Evolutionary conservation across 2,888 invertebrate species (phyloP), one percentile per base, ranked within the genome.

Genomic region (Lepidocyrtoides sp.): DNA sequence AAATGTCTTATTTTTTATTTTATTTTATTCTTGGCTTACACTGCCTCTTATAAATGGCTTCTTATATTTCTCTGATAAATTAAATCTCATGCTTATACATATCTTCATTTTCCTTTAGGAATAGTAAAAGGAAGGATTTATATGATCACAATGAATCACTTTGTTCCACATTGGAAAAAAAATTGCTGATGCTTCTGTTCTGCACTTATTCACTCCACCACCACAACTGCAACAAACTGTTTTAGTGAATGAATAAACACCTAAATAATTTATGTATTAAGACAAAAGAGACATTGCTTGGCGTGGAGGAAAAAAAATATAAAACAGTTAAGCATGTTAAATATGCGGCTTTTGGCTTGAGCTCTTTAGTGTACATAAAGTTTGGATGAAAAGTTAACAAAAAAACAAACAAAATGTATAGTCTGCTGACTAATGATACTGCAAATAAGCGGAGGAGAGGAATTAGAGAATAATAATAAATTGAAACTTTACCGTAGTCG

Each of bases 21-120:
- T n/a, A n/a, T n/a, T n/a, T n/a, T n/a, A n/a, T n/a, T n/a, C n/a
- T 41, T 44, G 23, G 41, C 23, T 20, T 48, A 14, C 8, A 12
- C 29, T 66, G n/a, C 72, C 17, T 72, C 41, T 72, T 32, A 75
- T 75, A 66, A 48, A 75, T 75, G 48, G 48, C 48, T 75, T 75
- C 75, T 75, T 75, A 48, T 75, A 75, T 75, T 75, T 75, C 75
- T 26, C 29, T 48, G 75, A 75, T 75, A 75, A 75, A 75, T 75
- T 32, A 60, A 23, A 60, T 12, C 17, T 12, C 3, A 57, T 20
- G 17, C 26, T 60, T 60, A 20, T 60, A 20, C 1, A 7, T 60
- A 17, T 7, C 63, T 63, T 10, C 4, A 17, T 26, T 26, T 60
- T 7, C 8, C 17, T 8, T n/a, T n/a, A n/a, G n/a, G n/a, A n/a